phyloP scores from a whole-genome alignment of 2,888 invertebrate genomes.

The Anoplius nigerrimus region DNA sequence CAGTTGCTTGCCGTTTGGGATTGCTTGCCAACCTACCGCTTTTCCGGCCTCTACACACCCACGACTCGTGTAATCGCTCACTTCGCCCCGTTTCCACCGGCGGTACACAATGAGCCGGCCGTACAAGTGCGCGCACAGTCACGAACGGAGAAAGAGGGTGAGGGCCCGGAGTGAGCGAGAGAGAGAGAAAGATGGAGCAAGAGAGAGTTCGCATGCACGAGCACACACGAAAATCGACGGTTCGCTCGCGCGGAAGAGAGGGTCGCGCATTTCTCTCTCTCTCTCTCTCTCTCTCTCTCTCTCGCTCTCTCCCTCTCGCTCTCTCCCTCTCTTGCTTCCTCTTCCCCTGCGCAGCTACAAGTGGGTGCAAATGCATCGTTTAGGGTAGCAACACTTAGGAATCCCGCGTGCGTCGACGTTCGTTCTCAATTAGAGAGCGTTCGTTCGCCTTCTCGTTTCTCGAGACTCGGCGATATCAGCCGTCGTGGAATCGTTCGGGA shows the following conservation, averaged over 20 bases:
- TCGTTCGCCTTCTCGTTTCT: slow-evolving; percentile 21
- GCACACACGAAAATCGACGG: neutral
- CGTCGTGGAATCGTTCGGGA: slow-evolving; percentile 8
- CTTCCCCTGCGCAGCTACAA: slow-evolving; percentile 16
- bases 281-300: slow-evolving; percentile 10
- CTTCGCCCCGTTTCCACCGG: slow-evolving; percentile 47
- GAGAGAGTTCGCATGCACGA: too few species aligned
- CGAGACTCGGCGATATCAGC: slow-evolving; percentile 11
- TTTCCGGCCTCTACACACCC: slow-evolving; percentile 46
- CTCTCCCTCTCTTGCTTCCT: too few species aligned
- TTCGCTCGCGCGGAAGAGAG: neutral
- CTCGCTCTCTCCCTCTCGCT: slow-evolving; percentile 5
- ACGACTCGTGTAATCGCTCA: slow-evolving; percentile 58
- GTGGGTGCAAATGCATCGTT: slow-evolving; percentile 20
- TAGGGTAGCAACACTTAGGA: slow-evolving; percentile 6
- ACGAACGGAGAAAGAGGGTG: too few species aligned
- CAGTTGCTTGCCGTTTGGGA: slow-evolving; percentile 41
- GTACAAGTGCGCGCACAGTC: slow-evolving; percentile 21
- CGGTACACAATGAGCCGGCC: slow-evolving; percentile 38
- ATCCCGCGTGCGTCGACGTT: neutral
- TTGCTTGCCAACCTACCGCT: slow-evolving; percentile 47
- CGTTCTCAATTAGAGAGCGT: neutral
- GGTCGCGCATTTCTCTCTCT: slow-evolving; percentile 5
- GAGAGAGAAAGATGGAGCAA: neutral
- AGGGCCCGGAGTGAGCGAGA: neutral